phyloP scores from a whole-genome alignment of 2,888 invertebrate genomes.

The Dolomedes plantarius region DNA sequence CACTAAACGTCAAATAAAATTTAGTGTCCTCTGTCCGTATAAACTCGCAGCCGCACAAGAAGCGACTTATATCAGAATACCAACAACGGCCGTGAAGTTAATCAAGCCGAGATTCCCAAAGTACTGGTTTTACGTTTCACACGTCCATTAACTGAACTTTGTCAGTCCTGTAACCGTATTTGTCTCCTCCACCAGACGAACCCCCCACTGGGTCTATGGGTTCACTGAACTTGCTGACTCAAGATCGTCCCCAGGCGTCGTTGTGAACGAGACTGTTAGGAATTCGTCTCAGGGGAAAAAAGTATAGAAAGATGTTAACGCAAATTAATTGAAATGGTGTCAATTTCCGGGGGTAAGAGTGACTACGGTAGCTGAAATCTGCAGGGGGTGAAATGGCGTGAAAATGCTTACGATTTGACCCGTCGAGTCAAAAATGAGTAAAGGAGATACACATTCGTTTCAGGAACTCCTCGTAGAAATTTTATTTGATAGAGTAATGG shows the following conservation, averaged over 20 bases:
- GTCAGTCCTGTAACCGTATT: neutral
- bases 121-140: too few species aligned
- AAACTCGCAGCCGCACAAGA: too few species aligned
- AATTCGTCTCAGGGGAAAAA: neutral
- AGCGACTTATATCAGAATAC: too few species aligned
- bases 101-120: too few species aligned
- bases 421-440: too few species aligned
- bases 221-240: neutral
- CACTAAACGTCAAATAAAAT: too few species aligned
- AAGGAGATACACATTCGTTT: too few species aligned
- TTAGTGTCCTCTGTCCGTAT: too few species aligned
- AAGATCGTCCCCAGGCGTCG: neutral
- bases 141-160: neutral
- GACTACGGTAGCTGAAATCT: neutral
- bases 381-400: neutral
- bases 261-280: neutral
- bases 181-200: neutral
- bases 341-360: neutral
- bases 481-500: too few species aligned
- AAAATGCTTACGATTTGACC: neutral
- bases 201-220: neutral
- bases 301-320: neutral
- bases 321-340: neutral
- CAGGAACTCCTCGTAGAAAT: too few species aligned
- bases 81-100: too few species aligned